These are phyloP conservation scores for Corythaeola cristata DNA, from an alignment of 2,113 vertebrate genomes.

Conservation along the genomic window DNA sequence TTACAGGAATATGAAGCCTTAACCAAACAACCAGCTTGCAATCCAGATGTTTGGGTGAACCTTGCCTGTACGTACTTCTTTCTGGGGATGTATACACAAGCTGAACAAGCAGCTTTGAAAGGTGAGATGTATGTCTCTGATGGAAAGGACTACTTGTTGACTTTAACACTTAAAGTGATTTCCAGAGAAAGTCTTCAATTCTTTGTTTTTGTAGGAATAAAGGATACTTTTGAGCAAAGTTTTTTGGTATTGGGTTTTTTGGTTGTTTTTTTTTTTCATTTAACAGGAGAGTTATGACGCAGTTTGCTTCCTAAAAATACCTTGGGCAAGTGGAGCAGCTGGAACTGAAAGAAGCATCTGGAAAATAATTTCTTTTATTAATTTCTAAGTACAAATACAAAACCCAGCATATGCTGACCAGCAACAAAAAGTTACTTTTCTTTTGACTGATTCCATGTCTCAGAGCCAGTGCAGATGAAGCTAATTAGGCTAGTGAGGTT, in stretches of 20 bases:
- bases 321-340: not conserved
- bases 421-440: not conserved
- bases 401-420: not conserved
- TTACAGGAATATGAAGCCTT: constrained; percentile 88
- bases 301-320: constrained; percentile 4
- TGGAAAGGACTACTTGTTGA: not conserved
- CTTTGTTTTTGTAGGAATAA: not conserved
- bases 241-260: not conserved
- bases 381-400: constrained; percentile 5
- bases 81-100: constrained; percentile 93
- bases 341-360: not conserved
- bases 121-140: constrained; percentile 71
- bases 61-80: constrained; percentile 92
- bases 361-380: not conserved
- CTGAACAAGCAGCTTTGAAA: constrained; percentile 90
- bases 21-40: constrained; percentile 79
- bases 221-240: not conserved
- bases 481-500: not conserved
- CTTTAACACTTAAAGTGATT: not conserved
- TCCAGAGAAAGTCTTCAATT: not conserved
- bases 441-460: not conserved
- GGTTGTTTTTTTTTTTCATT: not conserved
- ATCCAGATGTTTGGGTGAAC: constrained; percentile 90
- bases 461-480: not conserved
- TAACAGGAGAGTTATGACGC: not conserved